Base-by-base conservation (phyloP, 2,888 invertebrate species). In the Torymus tubicola region DNA sequence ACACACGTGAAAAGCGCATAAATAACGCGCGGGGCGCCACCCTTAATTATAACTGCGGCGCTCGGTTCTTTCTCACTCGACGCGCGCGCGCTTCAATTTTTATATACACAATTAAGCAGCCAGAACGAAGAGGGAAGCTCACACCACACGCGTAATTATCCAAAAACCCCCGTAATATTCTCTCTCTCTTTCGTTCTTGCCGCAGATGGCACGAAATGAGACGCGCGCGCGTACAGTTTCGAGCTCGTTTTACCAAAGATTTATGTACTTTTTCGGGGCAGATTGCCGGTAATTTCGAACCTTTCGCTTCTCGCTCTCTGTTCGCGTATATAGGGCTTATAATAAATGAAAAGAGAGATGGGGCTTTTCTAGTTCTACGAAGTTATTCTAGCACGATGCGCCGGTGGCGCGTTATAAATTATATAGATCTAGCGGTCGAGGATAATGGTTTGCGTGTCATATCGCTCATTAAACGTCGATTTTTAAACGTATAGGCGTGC, bases 131-230 rank as follows among this genome's bases (percentile, higher is more conserved):
- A 68, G 50, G 52, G 68, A n/a, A n/a, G 24, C 52, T 60, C 68
- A 18, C 61, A 12, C 68, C 8, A 21, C 53, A 10, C 42, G 74
- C 53, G 80, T 75, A 80, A 80, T 80, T 80, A 76, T 80, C 60
- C 70, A n/a, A 60, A 80, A 68, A 61, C 74, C 74, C 74, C 31
- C 31, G 31, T 31, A 31, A 74, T 80, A 75, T 80, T 70, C 63
- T 73, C 31, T 80, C 58, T 64, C 21, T 31, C 16, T n/a, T n/a
- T n/a, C n/a, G n/a, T n/a, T n/a, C n/a, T n/a, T n/a, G 50, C 52
- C 75, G 78, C 81, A 81, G 81, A 81, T 81, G 81, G 70, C 65
- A 65, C 75, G 31, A 78, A 75, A 78, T 75, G 78, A 81, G 75
- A 78, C n/a, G n/a, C n/a, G n/a, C 75, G 81, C 65, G 53, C 5